Percentiles rank a stretch among this genome's conserved stretches.
These are phyloP conservation scores for Caenorhabditis brenneri DNA, from an alignment of 1,140 invertebrate genomes.

Conservation along the genomic window DNA sequence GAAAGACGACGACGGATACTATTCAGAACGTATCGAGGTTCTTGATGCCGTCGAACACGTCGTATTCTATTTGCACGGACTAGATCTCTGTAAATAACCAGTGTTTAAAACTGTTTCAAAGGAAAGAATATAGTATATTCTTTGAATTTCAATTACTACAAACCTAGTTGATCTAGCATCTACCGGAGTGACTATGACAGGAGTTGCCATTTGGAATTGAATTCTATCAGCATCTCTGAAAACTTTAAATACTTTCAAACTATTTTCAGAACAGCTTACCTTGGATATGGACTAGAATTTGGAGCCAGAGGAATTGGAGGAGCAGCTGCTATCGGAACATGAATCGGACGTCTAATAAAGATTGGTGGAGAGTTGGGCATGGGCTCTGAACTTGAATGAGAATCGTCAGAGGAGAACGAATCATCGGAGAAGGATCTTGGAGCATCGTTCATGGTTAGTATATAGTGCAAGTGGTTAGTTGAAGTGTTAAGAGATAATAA, in stretches of 20 bases:
- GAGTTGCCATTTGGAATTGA: neutral
- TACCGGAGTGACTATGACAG: neutral
- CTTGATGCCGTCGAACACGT: neutral
- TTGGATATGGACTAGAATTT: neutral
- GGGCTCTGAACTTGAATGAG: neutral
- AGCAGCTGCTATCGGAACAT: neutral
- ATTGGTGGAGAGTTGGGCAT: neutral
- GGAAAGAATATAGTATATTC: too few species aligned
- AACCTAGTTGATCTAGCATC: neutral
- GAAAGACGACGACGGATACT: slow-evolving; percentile 27
- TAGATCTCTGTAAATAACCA: neutral
- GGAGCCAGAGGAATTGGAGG: neutral
- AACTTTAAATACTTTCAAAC: neutral
- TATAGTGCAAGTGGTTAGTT: neutral
- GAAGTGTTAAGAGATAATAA: too few species aligned
- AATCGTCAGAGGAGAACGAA: neutral
- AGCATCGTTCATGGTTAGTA: neutral
- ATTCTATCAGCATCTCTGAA: neutral
- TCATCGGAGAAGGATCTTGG: neutral
- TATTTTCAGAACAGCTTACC: neutral
- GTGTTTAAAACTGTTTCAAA: too few species aligned
- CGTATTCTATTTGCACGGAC: neutral
- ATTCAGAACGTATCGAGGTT: neutral
- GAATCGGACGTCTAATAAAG: neutral
- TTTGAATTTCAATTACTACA: neutral